Conservation (phyloP, 2,888 invertebrate genomes). For the Erebia epiphron region DNA sequence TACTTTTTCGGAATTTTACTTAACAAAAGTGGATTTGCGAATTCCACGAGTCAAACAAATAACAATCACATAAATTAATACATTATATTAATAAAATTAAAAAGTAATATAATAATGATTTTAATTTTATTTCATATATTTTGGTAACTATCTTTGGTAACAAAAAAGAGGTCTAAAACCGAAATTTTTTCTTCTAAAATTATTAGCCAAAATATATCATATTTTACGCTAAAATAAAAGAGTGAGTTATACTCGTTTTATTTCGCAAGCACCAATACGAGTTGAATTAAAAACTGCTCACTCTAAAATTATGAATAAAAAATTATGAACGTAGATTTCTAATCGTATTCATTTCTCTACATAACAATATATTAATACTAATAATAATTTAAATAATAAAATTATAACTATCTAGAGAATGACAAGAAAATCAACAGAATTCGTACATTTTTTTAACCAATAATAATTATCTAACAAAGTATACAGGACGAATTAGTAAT, state of each 20-base stretch:
- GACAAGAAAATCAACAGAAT: neutral
- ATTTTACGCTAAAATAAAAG: neutral
- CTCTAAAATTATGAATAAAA: neutral
- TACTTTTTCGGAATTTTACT: neutral
- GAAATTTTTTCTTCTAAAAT: neutral
- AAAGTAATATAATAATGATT: no score
- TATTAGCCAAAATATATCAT: neutral
- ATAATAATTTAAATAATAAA: neutral
- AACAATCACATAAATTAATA: no score
- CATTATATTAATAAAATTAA: no score
- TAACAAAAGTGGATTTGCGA: no score
- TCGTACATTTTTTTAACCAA: neutral
- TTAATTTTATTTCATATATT: no score
- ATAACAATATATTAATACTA: neutral
- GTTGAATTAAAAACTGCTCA: slow-evolving; percentile 1
- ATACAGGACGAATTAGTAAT: slow-evolving; percentile 7
- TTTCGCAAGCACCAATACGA: slow-evolving; percentile 7
- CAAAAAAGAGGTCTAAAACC: neutral
- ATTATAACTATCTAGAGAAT: slow-evolving; percentile 10
- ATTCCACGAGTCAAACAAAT: no score
- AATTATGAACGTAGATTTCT: neutral
- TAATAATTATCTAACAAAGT: slow-evolving; percentile 4
- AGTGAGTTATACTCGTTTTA: slow-evolving; percentile 1
- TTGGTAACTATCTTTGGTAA: neutral
- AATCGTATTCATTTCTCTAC: neutral